Base-by-base conservation (phyloP, 2,888 invertebrate species). In the Eupithecia vulgata region DNA sequence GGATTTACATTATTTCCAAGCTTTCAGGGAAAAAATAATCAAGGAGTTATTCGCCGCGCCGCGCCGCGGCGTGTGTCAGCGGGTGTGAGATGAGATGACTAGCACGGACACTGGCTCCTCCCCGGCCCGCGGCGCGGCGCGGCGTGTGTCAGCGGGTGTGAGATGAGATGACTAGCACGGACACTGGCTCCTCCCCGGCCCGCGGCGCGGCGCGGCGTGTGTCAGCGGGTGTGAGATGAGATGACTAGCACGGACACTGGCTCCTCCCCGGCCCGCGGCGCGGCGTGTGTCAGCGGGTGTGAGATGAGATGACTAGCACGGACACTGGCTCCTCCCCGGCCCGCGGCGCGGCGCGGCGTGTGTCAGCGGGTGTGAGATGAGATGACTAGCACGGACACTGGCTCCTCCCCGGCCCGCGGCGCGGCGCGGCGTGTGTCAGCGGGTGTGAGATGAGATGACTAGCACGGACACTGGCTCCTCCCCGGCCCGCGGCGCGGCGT, bases 1-100 rank as follows among this genome's bases (percentile, higher is more conserved):
- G 45, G 2, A 84, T 87, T 87, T 21, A 8, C 10, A 21, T 21
- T 52, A 52, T 52, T 52, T 52, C 21, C 21, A 52, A 10, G 21
- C 21, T 21, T 21, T 52, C 21, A 52, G 10, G n/a, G 17, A 8
- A 48, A 48, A n/a, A 4, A 42, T 48, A 48, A 48, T 45, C 17
- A 45, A 1, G 1, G 17, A 45, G 17, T 6, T 5, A 42, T 42
- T n/a, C n/a, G n/a, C n/a, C n/a, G n/a, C n/a, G n/a, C n/a, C n/a
- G n/a, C n/a, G n/a, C n/a, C n/a, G n/a, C n/a, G n/a, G n/a, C n/a
- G n/a, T n/a, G n/a, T n/a, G n/a, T n/a, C n/a, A n/a, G n/a, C n/a
- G 37, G 8, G 8, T 37, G 37, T 37, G 15, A 45, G 42, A 45
- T 45, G n/a, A 45, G n/a, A 45, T n/a, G 45, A 45, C 45, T n/a